Conservation (phyloP, 2,113 vertebrate species). For the Gymnarchus niloticus region DNA sequence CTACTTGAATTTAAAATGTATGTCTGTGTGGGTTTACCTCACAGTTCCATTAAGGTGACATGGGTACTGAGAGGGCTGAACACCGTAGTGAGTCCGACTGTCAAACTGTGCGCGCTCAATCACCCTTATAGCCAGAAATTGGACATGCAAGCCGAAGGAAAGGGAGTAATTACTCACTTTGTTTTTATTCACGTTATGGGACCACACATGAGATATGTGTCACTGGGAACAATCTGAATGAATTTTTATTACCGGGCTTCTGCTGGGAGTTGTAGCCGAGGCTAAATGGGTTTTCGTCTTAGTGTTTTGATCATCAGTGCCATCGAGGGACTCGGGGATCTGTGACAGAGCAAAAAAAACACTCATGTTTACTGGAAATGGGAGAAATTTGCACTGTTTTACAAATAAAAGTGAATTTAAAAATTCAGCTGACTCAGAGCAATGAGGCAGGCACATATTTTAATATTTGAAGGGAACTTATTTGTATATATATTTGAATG, state of each 20-base stretch:
- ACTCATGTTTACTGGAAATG: background rate
- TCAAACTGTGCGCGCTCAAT: background rate
- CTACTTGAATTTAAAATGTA: background rate
- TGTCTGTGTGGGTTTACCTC: background rate
- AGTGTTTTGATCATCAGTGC: no score
- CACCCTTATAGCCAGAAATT: background rate
- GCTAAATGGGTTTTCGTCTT: background rate
- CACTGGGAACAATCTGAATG: background rate
- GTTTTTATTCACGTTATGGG: background rate
- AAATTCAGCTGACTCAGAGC: no score
- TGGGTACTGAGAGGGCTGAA: background rate
- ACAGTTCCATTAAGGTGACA: background rate
- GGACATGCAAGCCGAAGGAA: background rate
- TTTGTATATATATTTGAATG: background rate
- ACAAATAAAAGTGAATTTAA: no score
- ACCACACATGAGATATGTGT: background rate
- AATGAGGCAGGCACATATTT: no score
- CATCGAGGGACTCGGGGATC: background rate
- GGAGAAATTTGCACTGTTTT: background rate
- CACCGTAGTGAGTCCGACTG: background rate
- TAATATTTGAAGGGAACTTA: background rate
- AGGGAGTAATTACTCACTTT: background rate
- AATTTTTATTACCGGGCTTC: background rate
- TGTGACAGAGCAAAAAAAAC: background rate
- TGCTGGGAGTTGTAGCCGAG: background rate